Evolutionary conservation across 2,888 invertebrate species (phyloP), one percentile per base, ranked within the genome.

Genomic region (Agapostemon virescens): DNA sequence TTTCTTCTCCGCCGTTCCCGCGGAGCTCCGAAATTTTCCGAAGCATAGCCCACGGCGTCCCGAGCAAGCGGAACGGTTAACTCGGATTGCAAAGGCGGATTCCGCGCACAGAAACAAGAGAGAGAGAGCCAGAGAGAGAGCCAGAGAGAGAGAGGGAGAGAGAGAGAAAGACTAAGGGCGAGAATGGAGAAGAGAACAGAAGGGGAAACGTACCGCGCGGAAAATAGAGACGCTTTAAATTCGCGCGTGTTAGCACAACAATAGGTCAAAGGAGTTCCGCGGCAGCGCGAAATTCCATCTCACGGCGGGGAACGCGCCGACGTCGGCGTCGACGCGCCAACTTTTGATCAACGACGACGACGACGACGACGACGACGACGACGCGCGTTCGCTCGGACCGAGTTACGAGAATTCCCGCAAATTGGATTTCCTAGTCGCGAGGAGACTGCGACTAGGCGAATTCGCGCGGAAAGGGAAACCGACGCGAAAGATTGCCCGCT

Each of bases 161-260:
- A 3, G 38, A 11, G 38, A 7, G 15, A n/a, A n/a, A 15, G 15
- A 42, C 5, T n/a, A n/a, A 15, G 9, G 30, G 17, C 0, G 30
- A 11, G 23, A 49, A 4, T 42, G 15, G 45, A n/a, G n/a, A 20
- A 13, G 55, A n/a, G 36, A n/a, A 36, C 33, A 20, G 63, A 23
- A 13, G 40, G 36, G 68, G 30, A 15, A 69, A 52, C 67, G 79
- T 58, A 49, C 30, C 55, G 70, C 63, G 74, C 55, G 58, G 69
- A 69, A 55, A 77, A 82, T 69, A 45, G 71, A 66, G 82, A 68
- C 74, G 74, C 58, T 45, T 82, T 78, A 82, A 77, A 82, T 71
- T 78, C 71, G 64, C 71, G 70, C 63, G 67, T 55, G 71, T 82
- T 77, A 49, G 71, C 71, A 49, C 82, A 82, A 82, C 82, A 82